Conservation (phyloP, 2,113 vertebrate species). For the Micromys minutus region DNA sequence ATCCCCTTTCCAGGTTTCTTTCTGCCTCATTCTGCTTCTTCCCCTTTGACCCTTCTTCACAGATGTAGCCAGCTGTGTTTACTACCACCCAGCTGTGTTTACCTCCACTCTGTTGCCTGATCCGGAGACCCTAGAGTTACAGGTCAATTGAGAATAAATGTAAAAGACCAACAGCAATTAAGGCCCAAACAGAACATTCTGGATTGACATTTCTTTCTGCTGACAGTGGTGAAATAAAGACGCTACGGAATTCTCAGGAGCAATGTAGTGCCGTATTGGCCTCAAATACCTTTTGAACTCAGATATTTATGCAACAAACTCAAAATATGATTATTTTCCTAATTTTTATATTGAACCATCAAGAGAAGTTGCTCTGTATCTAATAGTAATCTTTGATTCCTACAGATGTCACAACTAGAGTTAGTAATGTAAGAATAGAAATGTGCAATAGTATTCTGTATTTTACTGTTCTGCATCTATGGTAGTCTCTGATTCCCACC, state of each 20-base stretch:
- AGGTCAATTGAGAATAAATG: background rate
- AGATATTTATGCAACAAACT: background rate
- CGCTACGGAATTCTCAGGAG: too few relatives aligned
- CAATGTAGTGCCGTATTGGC: background rate
- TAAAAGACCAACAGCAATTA: background rate
- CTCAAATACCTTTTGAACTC: background rate
- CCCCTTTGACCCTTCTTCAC: background rate
- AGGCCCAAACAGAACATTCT: background rate
- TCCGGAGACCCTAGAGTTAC: background rate
- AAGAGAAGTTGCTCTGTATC: background rate
- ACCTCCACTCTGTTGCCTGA: background rate
- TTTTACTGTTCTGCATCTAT: background rate
- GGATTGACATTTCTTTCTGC: background rate
- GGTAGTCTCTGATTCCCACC: background rate
- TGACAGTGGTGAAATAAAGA: background rate
- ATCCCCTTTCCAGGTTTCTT: background rate
- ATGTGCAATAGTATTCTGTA: background rate
- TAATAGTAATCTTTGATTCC: background rate
- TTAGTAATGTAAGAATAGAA: background rate
- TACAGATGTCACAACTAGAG: background rate
- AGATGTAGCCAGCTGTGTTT: background rate
- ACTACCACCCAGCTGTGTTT: constrained; percentile 1
- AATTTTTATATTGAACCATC: background rate
- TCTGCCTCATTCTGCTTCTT: background rate
- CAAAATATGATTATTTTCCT: background rate